These are phyloP conservation scores for Neodon shergylaensis DNA, from an alignment of 2,113 vertebrate species.

Conservation along the genomic window DNA sequence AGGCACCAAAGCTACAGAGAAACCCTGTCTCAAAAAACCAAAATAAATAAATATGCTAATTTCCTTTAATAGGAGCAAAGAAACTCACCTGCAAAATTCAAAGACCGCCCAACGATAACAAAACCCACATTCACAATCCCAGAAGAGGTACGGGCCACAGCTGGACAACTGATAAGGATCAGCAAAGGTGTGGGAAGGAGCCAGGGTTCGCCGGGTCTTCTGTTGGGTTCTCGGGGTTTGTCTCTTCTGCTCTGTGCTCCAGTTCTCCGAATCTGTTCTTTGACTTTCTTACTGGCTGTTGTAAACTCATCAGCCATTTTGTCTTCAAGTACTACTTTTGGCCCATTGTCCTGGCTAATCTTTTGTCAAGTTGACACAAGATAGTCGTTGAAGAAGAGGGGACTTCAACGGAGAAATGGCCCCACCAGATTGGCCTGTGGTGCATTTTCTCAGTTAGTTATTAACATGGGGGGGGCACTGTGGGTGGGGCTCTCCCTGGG, in stretches of 20 bases:
- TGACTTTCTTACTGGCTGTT: conserved; percentile 40
- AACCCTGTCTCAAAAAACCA: too few relatives aligned
- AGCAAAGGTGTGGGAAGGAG: background rate
- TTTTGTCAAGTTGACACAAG: background rate
- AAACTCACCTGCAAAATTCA: conserved; percentile 31
- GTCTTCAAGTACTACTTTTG: conserved; percentile 35
- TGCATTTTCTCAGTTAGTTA: background rate
- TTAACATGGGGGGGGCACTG: background rate
- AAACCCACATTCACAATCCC: conserved; percentile 7
- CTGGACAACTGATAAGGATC: background rate
- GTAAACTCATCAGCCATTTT: background rate
- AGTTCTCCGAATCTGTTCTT: conserved; percentile 19
- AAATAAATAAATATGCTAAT: too few relatives aligned
- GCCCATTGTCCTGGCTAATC: background rate
- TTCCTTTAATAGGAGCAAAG: conserved; percentile 13
- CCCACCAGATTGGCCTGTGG: background rate
- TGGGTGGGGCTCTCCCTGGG: background rate
- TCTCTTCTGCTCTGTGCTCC: background rate
- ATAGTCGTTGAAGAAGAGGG: background rate
- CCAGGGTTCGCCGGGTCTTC: background rate
- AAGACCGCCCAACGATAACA: background rate
- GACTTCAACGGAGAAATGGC: background rate
- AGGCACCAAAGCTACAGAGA: too few relatives aligned
- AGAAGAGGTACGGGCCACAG: background rate
- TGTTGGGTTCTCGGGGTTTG: background rate